Conservation (phyloP, 2,797 vertebrate genomes). For the Hipposideros larvatus region DNA sequence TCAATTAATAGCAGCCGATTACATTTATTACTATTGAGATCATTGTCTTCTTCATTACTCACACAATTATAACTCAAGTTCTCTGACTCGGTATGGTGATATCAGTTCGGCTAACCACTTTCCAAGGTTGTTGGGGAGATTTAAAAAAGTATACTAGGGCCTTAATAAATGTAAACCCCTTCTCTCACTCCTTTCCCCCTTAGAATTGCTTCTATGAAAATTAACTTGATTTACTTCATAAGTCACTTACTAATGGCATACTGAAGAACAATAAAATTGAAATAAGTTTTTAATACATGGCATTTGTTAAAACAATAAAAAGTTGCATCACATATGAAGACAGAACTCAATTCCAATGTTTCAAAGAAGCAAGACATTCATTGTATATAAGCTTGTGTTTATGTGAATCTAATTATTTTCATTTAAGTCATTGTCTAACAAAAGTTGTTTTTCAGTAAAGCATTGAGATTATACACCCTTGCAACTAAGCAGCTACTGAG, state of each 20-base stretch:
- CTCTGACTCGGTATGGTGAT: not conserved
- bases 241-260: not conserved
- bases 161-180: not conserved
- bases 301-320: constrained; percentile 51
- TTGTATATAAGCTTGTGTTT: not conserved
- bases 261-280: not conserved
- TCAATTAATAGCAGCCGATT: constrained; percentile 55
- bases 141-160: not conserved
- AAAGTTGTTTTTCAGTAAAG: not conserved
- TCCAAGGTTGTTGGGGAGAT: not conserved
- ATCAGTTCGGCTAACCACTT: not conserved
- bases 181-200: not conserved
- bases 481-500: not conserved
- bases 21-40: not conserved
- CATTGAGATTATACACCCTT: not conserved
- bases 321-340: not conserved
- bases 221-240: not conserved
- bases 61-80: not conserved
- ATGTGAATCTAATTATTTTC: constrained; percentile 13
- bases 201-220: not conserved
- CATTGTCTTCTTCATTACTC: not conserved
- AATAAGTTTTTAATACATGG: not conserved
- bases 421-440: not conserved
- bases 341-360: not conserved
- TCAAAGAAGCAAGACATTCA: constrained; percentile 9